Evolutionary conservation across 2,113 vertebrate species (phyloP).

Genomic region (Carettochelys insculpta): DNA sequence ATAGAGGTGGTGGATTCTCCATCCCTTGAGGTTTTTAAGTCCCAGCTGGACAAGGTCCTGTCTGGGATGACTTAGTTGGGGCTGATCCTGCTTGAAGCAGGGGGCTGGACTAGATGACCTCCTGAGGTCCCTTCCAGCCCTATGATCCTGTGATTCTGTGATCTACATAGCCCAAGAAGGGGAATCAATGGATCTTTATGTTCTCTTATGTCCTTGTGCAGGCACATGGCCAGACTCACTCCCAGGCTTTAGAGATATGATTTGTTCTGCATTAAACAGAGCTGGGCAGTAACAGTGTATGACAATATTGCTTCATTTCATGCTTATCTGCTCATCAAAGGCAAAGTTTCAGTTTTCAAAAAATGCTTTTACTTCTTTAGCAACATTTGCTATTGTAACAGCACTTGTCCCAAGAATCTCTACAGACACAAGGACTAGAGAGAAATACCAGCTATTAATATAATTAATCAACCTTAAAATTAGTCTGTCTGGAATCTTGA

Average conservation of each 20-base stretch:
- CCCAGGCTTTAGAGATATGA: not conserved
- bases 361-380: too few relatives aligned
- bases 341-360: not conserved
- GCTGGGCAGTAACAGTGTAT: not conserved
- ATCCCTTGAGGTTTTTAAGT: too few relatives aligned
- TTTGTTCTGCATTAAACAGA: not conserved
- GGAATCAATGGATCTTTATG: not conserved
- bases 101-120: too few relatives aligned
- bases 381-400: not conserved
- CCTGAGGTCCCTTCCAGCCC: too few relatives aligned
- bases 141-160: too few relatives aligned
- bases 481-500: not conserved
- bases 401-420: not conserved
- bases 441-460: slow-evolving; percentile 1
- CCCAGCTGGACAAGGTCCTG: too few relatives aligned
- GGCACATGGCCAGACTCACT: not conserved
- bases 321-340: not conserved
- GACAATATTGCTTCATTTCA: not conserved
- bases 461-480: slow-evolving; percentile 5
- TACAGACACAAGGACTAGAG: not conserved
- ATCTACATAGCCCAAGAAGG: rapidly evolving
- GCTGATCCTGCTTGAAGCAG: too few relatives aligned
- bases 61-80: too few relatives aligned
- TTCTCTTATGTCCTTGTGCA: not conserved
- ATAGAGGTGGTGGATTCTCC: too few relatives aligned